Evolutionary conservation across 1,140 invertebrate genomes (phyloP).

Genomic region (Dysdera silvatica): DNA sequence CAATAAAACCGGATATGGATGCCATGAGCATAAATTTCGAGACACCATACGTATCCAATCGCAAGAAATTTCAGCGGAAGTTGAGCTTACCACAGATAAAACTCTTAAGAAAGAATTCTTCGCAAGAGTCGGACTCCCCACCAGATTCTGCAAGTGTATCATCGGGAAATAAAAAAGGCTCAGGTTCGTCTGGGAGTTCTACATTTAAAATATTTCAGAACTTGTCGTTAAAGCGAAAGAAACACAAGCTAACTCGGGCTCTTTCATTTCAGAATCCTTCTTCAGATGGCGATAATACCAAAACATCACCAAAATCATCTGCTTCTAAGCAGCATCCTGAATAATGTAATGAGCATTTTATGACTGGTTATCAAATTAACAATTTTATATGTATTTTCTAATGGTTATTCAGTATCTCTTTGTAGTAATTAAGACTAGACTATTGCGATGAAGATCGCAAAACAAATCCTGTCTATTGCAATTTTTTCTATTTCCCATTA

Average conservation of each 20-base stretch:
- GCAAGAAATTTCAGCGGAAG: conserved; percentile 15
- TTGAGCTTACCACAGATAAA: conserved; percentile 23
- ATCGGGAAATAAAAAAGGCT: neutral
- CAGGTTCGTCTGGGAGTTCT: conserved; percentile 2
- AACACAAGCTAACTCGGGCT: conserved; percentile 21
- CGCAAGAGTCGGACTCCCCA: conserved; percentile 23
- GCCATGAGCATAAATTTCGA: conserved; percentile 28
- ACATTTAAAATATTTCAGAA: no score
- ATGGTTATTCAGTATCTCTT: no score
- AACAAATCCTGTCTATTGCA: no score
- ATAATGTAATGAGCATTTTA: no score
- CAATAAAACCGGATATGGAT: conserved; percentile 23
- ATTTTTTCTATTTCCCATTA: no score
- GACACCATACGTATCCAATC: conserved; percentile 10
- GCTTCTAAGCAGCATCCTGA: no score
- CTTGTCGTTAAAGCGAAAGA: conserved; percentile 12
- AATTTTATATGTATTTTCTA: no score
- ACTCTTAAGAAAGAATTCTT: conserved; percentile 23
- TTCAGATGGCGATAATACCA: no score
- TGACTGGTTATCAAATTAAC: no score
- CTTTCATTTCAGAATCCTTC: conserved; percentile 26
- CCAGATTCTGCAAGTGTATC: conserved; percentile 4
- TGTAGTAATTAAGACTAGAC: no score
- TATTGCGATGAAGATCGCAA: no score
- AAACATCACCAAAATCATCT: no score